Percentiles rank a stretch among this genome's conserved stretches.
Evolutionary conservation across 2,797 vertebrate genomes (phyloP).

Genomic region (Ptychadena robeensis): DNA sequence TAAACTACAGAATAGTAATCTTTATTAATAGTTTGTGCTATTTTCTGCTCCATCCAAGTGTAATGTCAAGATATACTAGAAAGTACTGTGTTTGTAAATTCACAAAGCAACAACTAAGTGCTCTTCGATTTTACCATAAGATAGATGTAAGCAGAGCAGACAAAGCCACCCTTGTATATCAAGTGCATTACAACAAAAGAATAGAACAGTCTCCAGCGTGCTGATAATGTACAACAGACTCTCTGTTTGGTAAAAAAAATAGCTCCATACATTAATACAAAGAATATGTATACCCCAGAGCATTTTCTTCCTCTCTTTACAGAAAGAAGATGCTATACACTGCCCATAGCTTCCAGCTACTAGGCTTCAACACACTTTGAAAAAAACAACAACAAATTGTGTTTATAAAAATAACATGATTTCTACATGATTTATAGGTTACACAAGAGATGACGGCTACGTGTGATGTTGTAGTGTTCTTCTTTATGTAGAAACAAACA

Average conservation of each 20-base stretch:
- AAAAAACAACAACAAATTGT: background rate
- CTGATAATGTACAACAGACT: slow-evolving; percentile 85
- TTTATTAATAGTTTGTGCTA: too few relatives aligned
- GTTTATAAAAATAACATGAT: background rate
- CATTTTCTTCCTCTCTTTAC: slow-evolving; percentile 59
- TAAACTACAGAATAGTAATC: too few relatives aligned
- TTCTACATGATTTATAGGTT: background rate
- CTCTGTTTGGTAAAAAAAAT: slow-evolving; percentile 84
- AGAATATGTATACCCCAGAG: slow-evolving; percentile 73
- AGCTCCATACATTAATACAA: slow-evolving; percentile 83
- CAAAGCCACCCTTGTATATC: slow-evolving; percentile 81
- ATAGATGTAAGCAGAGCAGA: slow-evolving; percentile 68
- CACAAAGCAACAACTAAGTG: background rate
- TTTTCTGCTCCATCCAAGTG: background rate
- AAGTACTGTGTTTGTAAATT: background rate
- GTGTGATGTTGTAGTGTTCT: too few relatives aligned
- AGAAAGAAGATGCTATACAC: background rate
- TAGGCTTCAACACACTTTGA: background rate
- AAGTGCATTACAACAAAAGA: slow-evolving; percentile 80
- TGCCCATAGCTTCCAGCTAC: background rate
- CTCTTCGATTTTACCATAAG: slow-evolving; percentile 60
- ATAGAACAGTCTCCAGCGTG: slow-evolving; percentile 87
- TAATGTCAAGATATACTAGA: background rate
- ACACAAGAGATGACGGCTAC: too few relatives aligned
- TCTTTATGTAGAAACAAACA: too few relatives aligned